Evolutionary conservation across 2,113 vertebrate species (phyloP), one percentile per base, ranked within the genome.

Genomic region (Pseudonaja textilis): DNA sequence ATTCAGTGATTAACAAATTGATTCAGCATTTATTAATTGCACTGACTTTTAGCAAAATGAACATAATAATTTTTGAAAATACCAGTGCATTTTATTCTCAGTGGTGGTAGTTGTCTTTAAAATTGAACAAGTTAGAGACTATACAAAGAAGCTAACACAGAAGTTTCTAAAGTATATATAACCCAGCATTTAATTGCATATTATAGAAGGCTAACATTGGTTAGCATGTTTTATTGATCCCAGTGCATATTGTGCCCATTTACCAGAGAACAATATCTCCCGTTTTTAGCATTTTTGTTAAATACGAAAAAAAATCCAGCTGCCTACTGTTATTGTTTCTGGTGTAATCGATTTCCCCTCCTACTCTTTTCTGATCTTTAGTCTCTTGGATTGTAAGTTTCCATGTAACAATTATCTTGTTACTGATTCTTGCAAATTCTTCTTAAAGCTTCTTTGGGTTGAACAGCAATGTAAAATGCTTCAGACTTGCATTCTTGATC

Each of bases 1-100:
- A 87, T 88, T 52, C 12, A 88, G 29, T 74, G 39, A 26, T 91
- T 94, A 93, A 92, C 89, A 5, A 87, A 64, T 56, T 56, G 45
- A 54, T 29, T 95, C 87, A 87, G 86, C 23, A 95, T 85, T 92
- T 88, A 86, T 85, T 85, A 8, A 26, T 91, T 94, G 86, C 1
- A 22, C 50, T 39, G 92, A 61, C 22, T 39, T 74, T 91, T 90
- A 64, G 91, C 5, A 34, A 91, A 91, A 64, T 64, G 29, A 47
- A 5, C 92, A 74, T 85, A 89, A 20, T 92, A 89, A 69, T 20
- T 57, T 85, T 52, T 93, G 45, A 42, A 87, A 39, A 45, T 74
- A 81, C 3, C n/a, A 89, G 10, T n/a, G 0, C 74, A 93, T 34
- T 90, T 90, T 10, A 88, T 61, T 18, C 61, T 23, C 16, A 55